These are phyloP conservation scores for Acromyrmex echinatior DNA, from an alignment of 1,140 invertebrate genomes.

Conservation along the genomic window DNA sequence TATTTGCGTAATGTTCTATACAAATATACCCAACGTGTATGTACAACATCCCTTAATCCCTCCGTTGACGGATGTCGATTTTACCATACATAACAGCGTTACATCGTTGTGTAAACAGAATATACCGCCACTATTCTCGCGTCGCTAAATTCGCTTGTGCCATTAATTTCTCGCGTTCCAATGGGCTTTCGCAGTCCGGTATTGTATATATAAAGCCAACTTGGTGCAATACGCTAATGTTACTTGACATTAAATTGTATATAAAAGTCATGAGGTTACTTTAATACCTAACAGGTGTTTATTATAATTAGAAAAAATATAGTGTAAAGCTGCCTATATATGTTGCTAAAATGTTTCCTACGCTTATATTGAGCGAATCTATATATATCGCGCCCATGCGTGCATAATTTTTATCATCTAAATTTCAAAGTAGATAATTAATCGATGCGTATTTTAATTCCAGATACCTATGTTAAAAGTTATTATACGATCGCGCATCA, in stretches of 20 bases:
- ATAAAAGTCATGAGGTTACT: slow-evolving; percentile 43
- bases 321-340: slow-evolving; percentile 22
- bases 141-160: slow-evolving; percentile 26
- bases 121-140: slow-evolving; percentile 34
- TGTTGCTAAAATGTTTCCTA: slow-evolving; percentile 40
- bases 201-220: slow-evolving; percentile 25
- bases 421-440: background rate
- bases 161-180: slow-evolving; percentile 43
- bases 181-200: background rate
- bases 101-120: slow-evolving; percentile 41
- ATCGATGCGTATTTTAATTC: slow-evolving; percentile 17
- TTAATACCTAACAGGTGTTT: slow-evolving; percentile 18
- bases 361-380: background rate
- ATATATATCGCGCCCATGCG: background rate
- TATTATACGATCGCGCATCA: background rate
- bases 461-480: slow-evolving; percentile 7
- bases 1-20: slow-evolving; percentile 42
- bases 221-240: slow-evolving; percentile 39
- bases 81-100: slow-evolving; percentile 16
- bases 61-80: slow-evolving; percentile 39
- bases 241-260: slow-evolving; percentile 44
- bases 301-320: background rate
- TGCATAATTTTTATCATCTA: slow-evolving; percentile 5
- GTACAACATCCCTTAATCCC: slow-evolving; percentile 16
- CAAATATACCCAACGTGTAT: slow-evolving; percentile 2